phyloP scores from a whole-genome alignment of 2,888 invertebrate species.

The Marronus borbonicus region DNA sequence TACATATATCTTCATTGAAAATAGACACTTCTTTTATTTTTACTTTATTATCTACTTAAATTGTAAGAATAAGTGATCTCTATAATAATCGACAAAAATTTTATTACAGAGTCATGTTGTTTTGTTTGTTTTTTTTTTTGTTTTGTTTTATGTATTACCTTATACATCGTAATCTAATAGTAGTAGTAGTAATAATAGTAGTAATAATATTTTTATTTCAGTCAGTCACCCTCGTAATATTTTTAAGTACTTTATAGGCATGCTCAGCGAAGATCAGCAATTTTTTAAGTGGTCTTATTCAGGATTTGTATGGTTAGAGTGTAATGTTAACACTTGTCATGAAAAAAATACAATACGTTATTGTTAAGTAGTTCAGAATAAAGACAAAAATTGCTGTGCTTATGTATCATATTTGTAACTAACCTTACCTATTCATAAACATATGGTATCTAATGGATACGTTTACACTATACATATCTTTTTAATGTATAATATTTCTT shows the following conservation, averaged over 20 bases:
- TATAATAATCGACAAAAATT: conserved; percentile 52
- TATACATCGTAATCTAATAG: conserved; percentile 52
- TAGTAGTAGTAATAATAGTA: conserved; percentile 44
- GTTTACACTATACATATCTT: conserved; percentile 22
- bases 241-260: conserved; percentile 64
- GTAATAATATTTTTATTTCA: conserved; percentile 57
- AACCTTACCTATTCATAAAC: conserved; percentile 30
- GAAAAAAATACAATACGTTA: conserved; percentile 6
- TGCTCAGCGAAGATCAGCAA: conserved; percentile 51
- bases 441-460: conserved; percentile 26
- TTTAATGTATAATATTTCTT: conserved; percentile 25
- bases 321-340: conserved; percentile 39
- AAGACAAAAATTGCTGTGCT: conserved; percentile 35
- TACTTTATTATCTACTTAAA: conserved; percentile 59
- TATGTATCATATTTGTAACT: conserved; percentile 28
- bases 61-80: conserved; percentile 61
- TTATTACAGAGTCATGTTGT: conserved; percentile 35
- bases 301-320: conserved; percentile 20
- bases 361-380: conserved; percentile 23
- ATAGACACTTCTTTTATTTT: conserved; percentile 62
- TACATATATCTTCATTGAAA: conserved; percentile 68
- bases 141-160: conserved; percentile 49
- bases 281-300: conserved; percentile 13
- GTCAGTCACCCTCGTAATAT: conserved; percentile 65
- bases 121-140: conserved; percentile 22